Evolutionary conservation across 2,113 vertebrate genomes (phyloP), one percentile per base, ranked within the genome.

Genomic region (Pteruthius melanotis): DNA sequence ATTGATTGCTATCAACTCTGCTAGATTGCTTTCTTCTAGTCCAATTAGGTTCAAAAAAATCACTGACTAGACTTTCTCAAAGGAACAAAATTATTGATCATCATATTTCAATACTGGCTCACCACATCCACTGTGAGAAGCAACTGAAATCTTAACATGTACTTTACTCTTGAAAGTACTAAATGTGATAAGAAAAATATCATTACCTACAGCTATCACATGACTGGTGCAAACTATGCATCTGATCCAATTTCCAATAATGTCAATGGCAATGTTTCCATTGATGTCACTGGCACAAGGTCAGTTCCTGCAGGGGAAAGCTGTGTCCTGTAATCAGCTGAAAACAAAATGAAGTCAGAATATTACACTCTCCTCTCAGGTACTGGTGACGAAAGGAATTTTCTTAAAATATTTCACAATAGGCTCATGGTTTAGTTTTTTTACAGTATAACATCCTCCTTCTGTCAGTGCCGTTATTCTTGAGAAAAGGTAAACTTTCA

Each of bases 1-100:
- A 95, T 94, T 97, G 95, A 96, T 97, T 97, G 85, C 91, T 97
- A 80, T 93, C 87, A 93, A 70, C 75, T 93, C 83, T 92, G 50
- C 81, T 97, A 68, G 83, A 89, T 96, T 96, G 90, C 92, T 56
- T 90, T 91, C 83, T 90, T 68, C 47, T 84, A 78, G 68, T 88
- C 64, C 79, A 96, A 87, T 95, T 92, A 94, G 95, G 88, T 95
- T 93, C 27, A 60, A 78, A 84, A 95, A 94, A 93, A 84, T 35
- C 59, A 93, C 59, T 78, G 83, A 77, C 76, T 92, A 90, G 31
- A 65, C 79, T 91, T 96, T 89, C 83, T 53, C 42, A 87, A 83
- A 97, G 74, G 66, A 84, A 85, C 42, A 88, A 94, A 49, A 87
- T 90, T 82, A 90, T 90, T 7, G 10, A 77, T 72, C 31, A 76